A percentile compares a stretch with the other conserved stretches of the same genome.
Conservation (phyloP, 2,888 invertebrate species). For the Dermolepida albohirtum region DNA sequence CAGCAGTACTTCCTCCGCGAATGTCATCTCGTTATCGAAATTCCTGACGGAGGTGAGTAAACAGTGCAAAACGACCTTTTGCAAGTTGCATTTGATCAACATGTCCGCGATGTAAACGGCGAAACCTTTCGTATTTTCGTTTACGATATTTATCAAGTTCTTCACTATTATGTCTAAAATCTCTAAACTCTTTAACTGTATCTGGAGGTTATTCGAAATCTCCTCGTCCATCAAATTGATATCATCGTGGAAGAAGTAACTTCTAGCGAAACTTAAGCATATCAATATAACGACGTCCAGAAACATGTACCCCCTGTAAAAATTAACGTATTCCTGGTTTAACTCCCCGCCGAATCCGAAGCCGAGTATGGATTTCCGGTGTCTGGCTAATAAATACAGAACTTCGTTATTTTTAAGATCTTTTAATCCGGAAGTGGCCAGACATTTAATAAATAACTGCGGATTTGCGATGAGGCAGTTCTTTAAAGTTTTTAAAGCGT, state of each 20-base stretch:
- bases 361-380: slow-evolving; percentile 83
- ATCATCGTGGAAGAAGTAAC: slow-evolving; percentile 79
- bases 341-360: slow-evolving; percentile 74
- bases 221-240: slow-evolving; percentile 76
- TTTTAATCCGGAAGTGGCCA: slow-evolving; percentile 80
- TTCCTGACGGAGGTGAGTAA: slow-evolving; percentile 80
- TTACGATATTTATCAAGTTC: slow-evolving; percentile 79
- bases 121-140: slow-evolving; percentile 81
- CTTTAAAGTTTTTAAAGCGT: slow-evolving; percentile 80
- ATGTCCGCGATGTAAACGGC: slow-evolving; percentile 82
- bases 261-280: slow-evolving; percentile 83
- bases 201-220: slow-evolving; percentile 79
- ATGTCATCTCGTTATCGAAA: slow-evolving; percentile 70
- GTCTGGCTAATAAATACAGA: slow-evolving; percentile 75
- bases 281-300: slow-evolving; percentile 81
- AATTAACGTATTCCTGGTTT: slow-evolving; percentile 74
- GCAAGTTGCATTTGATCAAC: slow-evolving; percentile 81
- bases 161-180: slow-evolving; percentile 78
- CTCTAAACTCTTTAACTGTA: slow-evolving; percentile 81
- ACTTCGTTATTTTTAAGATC: slow-evolving; percentile 68
- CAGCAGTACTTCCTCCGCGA: slow-evolving; percentile 79
- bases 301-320: slow-evolving; percentile 82
- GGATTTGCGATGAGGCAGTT: slow-evolving; percentile 79
- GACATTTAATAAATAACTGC: slow-evolving; percentile 78
- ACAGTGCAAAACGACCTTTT: slow-evolving; percentile 85